Evolutionary conservation across 2,888 invertebrate species (phyloP).

Genomic region (Nomada hirtipes): DNA sequence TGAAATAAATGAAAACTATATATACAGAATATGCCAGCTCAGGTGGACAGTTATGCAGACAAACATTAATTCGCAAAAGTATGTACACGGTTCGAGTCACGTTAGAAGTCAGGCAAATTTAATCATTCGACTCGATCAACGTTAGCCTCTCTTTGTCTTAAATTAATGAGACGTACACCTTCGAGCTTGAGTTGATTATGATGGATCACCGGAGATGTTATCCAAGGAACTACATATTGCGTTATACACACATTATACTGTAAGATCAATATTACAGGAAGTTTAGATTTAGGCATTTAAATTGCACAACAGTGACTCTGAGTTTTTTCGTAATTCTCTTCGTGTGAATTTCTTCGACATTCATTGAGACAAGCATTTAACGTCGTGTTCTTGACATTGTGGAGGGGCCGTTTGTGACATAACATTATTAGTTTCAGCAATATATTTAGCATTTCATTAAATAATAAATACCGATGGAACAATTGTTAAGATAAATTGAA

Average conservation of each 20-base stretch:
- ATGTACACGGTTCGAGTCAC: too few relatives aligned
- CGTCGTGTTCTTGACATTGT: too few relatives aligned
- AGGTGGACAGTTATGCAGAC: too few relatives aligned
- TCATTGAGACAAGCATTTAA: too few relatives aligned
- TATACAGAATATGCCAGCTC: too few relatives aligned
- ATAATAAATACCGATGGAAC: too few relatives aligned
- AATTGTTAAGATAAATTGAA: neutral
- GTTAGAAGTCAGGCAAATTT: neutral
- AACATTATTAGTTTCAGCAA: too few relatives aligned
- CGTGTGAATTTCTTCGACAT: neutral
- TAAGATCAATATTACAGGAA: neutral
- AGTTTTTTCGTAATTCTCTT: neutral
- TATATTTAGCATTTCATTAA: neutral
- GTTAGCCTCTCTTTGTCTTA: neutral
- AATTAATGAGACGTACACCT: neutral
- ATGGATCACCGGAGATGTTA: neutral
- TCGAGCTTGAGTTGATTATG: neutral
- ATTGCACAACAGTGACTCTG: neutral
- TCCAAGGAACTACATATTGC: neutral
- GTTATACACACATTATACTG: neutral
- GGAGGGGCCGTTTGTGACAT: too few relatives aligned
- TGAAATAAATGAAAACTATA: too few relatives aligned
- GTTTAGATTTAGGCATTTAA: neutral
- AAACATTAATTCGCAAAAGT: too few relatives aligned
- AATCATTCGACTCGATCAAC: neutral